These are phyloP conservation scores for Paguma larvata DNA, from an alignment of 2,797 vertebrate species.

Conservation along the genomic window DNA sequence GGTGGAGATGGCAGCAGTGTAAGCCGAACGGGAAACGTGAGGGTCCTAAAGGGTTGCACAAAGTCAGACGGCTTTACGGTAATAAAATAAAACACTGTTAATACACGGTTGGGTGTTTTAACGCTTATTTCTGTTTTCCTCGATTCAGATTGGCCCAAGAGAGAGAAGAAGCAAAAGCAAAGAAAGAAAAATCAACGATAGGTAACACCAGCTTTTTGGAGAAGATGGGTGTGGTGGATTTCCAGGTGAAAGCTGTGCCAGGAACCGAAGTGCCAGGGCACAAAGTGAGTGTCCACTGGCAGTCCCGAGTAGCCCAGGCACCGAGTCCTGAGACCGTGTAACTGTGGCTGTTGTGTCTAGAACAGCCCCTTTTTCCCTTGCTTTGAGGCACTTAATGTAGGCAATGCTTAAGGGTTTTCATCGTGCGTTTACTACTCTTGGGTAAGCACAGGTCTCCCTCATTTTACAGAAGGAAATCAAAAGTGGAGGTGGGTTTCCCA, in stretches of 20 bases:
- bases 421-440: background rate
- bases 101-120: background rate
- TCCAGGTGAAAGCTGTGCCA: slow-evolving; percentile 96
- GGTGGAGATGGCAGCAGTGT: background rate
- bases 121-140: slow-evolving; percentile 18
- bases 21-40: slow-evolving; percentile 25
- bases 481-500: background rate
- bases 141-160: slow-evolving; percentile 92
- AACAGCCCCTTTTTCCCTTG: background rate
- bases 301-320: background rate
- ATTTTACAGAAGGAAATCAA: slow-evolving; percentile 24
- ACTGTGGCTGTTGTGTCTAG: background rate
- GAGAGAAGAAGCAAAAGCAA: slow-evolving; percentile 89
- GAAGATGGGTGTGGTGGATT: slow-evolving; percentile 91
- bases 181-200: slow-evolving; percentile 78
- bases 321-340: background rate
- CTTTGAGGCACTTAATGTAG: slow-evolving; percentile 13
- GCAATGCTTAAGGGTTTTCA: slow-evolving; percentile 9
- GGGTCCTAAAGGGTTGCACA: background rate
- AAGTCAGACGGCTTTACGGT: background rate
- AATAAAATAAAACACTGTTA: background rate
- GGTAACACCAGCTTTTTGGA: slow-evolving; percentile 89
- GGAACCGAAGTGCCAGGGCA: slow-evolving; percentile 97
- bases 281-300: slow-evolving; percentile 88
- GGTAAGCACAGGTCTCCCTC: background rate